Evolutionary conservation across 2,888 invertebrate species (phyloP).

Genomic region (Microctonus aethiopoides): DNA sequence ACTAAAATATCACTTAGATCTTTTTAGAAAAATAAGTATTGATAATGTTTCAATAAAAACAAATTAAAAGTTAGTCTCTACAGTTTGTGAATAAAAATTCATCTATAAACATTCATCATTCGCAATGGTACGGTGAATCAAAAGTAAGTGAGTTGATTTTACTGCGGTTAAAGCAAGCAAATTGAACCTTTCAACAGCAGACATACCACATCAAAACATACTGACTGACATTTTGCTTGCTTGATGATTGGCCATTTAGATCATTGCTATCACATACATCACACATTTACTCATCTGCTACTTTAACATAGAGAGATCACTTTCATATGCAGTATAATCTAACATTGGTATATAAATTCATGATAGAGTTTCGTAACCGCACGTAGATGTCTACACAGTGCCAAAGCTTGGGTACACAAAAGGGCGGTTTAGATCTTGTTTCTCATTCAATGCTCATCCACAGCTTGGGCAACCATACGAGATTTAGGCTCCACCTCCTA

Average conservation of each 20-base stretch:
- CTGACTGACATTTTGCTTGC: conserved; percentile 48
- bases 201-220: conserved; percentile 44
- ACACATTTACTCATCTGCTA: conserved; percentile 21
- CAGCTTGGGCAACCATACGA: conserved; percentile 8
- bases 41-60: too few species aligned
- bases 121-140: background rate
- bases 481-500: conserved; percentile 24
- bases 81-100: too few species aligned
- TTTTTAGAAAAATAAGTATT: too few species aligned
- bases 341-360: conserved; percentile 33
- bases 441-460: conserved; percentile 7
- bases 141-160: background rate
- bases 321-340: conserved; percentile 10
- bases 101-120: background rate
- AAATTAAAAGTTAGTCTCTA: too few species aligned
- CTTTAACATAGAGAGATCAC: conserved; percentile 33
- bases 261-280: conserved; percentile 20
- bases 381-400: conserved; percentile 23
- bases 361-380: conserved; percentile 28
- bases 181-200: conserved; percentile 37
- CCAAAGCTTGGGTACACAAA: conserved; percentile 20
- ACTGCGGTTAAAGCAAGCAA: background rate
- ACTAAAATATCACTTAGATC: too few species aligned
- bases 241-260: conserved; percentile 40
- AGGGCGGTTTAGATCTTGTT: conserved; percentile 9